Conservation (phyloP, 2,888 invertebrate species). For the Caenorhabditis virilis region DNA sequence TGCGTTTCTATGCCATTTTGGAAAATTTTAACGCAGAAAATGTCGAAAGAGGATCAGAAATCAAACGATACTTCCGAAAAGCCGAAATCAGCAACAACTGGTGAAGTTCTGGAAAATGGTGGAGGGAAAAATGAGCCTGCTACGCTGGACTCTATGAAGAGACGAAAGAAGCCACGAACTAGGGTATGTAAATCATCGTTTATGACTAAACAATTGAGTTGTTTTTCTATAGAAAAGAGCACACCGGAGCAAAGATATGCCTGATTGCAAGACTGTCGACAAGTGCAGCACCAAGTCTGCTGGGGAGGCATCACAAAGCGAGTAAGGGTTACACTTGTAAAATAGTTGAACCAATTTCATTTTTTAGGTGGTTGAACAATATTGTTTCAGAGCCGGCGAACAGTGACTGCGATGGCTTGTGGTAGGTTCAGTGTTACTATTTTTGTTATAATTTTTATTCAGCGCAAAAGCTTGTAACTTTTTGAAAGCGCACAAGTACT, state of each 20-base stretch:
- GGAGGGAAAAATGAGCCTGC: neutral
- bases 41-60: no score
- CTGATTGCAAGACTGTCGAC: neutral
- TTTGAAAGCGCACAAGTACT: neutral
- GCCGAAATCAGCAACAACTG: neutral
- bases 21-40: no score
- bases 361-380: conserved; percentile 4
- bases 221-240: neutral
- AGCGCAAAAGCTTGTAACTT: no score
- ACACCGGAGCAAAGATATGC: neutral
- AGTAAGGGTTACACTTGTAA: no score
- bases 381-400: neutral
- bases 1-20: no score
- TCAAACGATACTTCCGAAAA: neutral
- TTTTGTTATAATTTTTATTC: no score
- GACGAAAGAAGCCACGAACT: neutral
- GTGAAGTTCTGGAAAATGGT: neutral
- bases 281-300: neutral
- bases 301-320: neutral
- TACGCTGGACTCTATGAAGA: neutral
- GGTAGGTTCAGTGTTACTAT: no score
- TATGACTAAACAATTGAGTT: neutral
- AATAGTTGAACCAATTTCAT: no score
- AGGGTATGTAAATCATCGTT: neutral
- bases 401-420: no score